Base-by-base conservation (phyloP, 2,888 invertebrate species). In the Tethea ocularis region DNA sequence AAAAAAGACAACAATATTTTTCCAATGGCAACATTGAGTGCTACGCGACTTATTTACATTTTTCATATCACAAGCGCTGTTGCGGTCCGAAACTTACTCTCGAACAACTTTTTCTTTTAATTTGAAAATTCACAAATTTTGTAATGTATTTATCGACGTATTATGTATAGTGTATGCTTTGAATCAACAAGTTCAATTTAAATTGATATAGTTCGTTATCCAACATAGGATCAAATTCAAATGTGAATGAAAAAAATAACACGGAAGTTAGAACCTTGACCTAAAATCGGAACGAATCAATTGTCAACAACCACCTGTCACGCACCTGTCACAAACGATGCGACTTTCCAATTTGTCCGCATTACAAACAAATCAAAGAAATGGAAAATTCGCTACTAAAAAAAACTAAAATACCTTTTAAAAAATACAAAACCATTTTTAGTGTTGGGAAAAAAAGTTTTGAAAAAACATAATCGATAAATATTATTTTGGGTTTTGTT, bases 1-100 rank as follows among this genome's bases (percentile, higher is more conserved):
- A 88, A 88, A 86, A 88, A 86, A 86, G 87, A 86, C 75, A 83
- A 84, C 78, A 78, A 68, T 74, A 87, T 91, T 91, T 91, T 88
- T 82, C 58, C 67, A 71, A 64, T 87, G 78, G 90, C 88, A 91
- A 91, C 91, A 91, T 86, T 84, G 58, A 7, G 38, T 62, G 63
- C 62, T 64, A 82, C 22, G 61, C 68, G 60, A 66, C 77, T 60
- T 71, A 67, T 66, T 69, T 57, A 53, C 52, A 38, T 10, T 65
- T 65, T 63, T 59, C n/a, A 46, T 60, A 61, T 54, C 68, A 66
- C 65, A 62, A 62, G 61, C 58, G 33, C 51, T 38, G 51, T 23
- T 38, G 61, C 60, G 57, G 68, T 76, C 82, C 80, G 46, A 46
- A 8, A 3, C 10, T 2, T 3, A 20, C 17, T 46, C 10, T 38